Evolutionary conservation across 2,888 invertebrate species (phyloP).

Genomic region (Eurois occulta): DNA sequence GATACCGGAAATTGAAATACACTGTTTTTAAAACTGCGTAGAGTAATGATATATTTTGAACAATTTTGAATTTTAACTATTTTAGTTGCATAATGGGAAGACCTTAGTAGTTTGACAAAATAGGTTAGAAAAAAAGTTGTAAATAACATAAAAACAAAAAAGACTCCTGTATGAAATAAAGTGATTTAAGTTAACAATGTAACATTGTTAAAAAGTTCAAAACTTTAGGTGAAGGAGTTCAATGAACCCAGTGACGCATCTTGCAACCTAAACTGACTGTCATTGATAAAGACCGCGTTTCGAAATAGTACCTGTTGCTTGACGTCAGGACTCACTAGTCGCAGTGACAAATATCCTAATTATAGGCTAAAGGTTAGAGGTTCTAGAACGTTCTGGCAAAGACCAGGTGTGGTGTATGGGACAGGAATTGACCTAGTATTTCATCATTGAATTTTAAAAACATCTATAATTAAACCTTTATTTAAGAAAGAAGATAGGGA

Average conservation of each 20-base stretch:
- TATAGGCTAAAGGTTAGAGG: conserved; percentile 26
- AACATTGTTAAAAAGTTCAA: not conserved
- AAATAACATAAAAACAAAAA: not conserved
- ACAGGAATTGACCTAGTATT: not conserved
- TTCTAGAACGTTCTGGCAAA: conserved; percentile 20
- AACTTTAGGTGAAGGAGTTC: conserved; percentile 9
- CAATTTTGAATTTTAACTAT: not conserved
- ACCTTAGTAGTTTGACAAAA: not conserved
- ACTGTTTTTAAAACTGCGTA: not conserved
- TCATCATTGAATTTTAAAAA: no score
- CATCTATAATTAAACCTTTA: no score
- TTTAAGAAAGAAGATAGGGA: no score
- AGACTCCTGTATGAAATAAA: not conserved
- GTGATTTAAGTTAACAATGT: not conserved
- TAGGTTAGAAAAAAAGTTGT: not conserved
- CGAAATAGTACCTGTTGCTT: conserved; percentile 34
- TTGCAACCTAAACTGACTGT: conserved; percentile 41
- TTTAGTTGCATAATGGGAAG: not conserved
- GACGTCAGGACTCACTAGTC: conserved; percentile 9
- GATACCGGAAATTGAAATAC: not conserved
- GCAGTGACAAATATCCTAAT: conserved; percentile 14
- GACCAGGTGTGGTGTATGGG: not conserved
- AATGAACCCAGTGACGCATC: conserved; percentile 26
- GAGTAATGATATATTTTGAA: not conserved
- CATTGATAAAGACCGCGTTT: conserved; percentile 57